Conservation (phyloP, 2,797 vertebrate genomes). For the Hemibagrus guttatus region DNA sequence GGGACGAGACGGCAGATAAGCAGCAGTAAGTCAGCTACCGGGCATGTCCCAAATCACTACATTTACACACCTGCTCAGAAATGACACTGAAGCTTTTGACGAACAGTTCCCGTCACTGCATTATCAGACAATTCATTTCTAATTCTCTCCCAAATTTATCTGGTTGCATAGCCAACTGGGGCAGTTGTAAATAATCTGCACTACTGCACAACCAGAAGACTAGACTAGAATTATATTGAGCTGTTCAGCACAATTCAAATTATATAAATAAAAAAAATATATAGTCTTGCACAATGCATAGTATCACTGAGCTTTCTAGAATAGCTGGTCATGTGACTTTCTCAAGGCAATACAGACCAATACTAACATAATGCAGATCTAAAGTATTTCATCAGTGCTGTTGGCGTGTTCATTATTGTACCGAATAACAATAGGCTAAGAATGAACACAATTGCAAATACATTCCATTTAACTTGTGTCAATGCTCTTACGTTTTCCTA, state of each 20-base stretch:
- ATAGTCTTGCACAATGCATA: neutral
- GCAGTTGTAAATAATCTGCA: neutral
- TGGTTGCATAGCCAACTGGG: too few species aligned
- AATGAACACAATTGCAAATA: neutral
- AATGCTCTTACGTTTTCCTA: neutral
- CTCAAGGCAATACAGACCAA: neutral
- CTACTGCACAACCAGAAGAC: neutral
- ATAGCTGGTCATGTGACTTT: neutral
- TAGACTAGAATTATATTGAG: neutral
- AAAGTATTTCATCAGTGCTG: neutral
- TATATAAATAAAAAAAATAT: too few species aligned
- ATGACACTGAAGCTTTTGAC: slow-evolving; percentile 1
- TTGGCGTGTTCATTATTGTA: neutral
- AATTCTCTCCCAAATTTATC: neutral
- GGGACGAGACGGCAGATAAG: slow-evolving; percentile 14
- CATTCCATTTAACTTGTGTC: neutral
- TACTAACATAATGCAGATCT: neutral
- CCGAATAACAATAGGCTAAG: neutral
- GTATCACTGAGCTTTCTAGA: neutral
- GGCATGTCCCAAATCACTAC: slow-evolving; percentile 17
- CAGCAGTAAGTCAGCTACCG: neutral
- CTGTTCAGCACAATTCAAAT: neutral
- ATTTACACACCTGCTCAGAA: slow-evolving; percentile 4
- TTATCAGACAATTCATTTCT: neutral
- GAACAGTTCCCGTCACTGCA: neutral